Evolutionary conservation across 2,888 invertebrate species (phyloP).

Genomic region (Dryocosmus kuriphilus): DNA sequence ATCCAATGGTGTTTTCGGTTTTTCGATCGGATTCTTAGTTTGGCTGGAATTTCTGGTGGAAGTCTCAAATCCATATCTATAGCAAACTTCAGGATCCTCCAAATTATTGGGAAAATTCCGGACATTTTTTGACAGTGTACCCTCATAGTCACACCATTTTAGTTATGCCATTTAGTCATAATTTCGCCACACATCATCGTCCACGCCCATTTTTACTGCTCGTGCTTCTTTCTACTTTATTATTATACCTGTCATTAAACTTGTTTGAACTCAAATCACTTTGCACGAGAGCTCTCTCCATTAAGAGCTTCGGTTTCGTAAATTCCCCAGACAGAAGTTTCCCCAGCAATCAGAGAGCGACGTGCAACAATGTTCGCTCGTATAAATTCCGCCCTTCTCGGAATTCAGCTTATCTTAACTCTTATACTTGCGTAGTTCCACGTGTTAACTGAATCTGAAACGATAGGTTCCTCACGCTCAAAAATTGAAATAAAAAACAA

Average conservation of each 20-base stretch:
- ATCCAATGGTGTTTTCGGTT: too few relatives aligned
- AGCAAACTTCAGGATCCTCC: too few relatives aligned
- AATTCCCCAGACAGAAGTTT: slow-evolving; percentile 35
- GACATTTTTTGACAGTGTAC: too few relatives aligned
- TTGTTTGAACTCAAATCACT: slow-evolving; percentile 5
- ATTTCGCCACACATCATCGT: too few relatives aligned
- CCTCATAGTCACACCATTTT: too few relatives aligned
- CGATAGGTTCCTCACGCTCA: background rate
- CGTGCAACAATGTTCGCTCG: slow-evolving; percentile 21
- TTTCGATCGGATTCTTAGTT: too few relatives aligned
- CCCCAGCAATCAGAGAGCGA: slow-evolving; percentile 27
- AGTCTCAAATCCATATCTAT: too few relatives aligned
- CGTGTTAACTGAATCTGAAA: background rate
- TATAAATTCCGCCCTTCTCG: slow-evolving; percentile 29
- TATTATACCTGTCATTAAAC: background rate
- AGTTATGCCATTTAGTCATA: too few relatives aligned
- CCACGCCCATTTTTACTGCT: too few relatives aligned
- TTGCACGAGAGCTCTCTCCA: slow-evolving; percentile 11
- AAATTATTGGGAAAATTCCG: too few relatives aligned
- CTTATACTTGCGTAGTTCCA: background rate
- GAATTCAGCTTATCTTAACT: slow-evolving; percentile 12
- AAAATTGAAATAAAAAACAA: background rate
- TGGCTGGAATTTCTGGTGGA: too few relatives aligned
- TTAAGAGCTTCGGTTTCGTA: slow-evolving; percentile 22
- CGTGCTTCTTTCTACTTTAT: too few relatives aligned